Percentiles rank a stretch among this genome's conserved stretches.
phyloP scores from a whole-genome alignment of 2,797 vertebrate genomes.

The Epinephelus awoara region DNA sequence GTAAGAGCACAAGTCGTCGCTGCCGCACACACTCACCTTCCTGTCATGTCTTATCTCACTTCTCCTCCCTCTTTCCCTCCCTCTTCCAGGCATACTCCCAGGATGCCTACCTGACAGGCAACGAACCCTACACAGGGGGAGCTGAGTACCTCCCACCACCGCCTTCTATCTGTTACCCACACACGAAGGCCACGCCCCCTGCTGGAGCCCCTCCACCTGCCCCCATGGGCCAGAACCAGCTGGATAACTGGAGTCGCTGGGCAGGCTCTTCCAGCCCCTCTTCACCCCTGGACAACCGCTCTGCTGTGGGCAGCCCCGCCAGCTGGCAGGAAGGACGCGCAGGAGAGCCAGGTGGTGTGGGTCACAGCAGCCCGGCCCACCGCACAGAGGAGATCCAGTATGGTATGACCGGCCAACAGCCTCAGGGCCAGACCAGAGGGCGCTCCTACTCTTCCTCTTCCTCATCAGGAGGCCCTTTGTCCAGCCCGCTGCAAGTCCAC shows the following conservation, averaged over 20 bases:
- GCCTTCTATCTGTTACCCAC: conserved; percentile 92
- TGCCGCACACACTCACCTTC: conserved; percentile 13
- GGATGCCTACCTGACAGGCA: conserved; percentile 97
- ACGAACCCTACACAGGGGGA: conserved; percentile 92
- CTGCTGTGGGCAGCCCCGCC: conserved; percentile 78
- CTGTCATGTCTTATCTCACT: conserved; percentile 16
- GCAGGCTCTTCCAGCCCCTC: conserved; percentile 83
- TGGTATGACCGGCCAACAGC: conserved; percentile 85
- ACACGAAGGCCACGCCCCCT: conserved; percentile 86
- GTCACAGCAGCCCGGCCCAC: conserved; percentile 84
- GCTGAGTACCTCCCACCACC: conserved; percentile 95
- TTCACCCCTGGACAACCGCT: conserved; percentile 86
- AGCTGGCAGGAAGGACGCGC: conserved; percentile 84
- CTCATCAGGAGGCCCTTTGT: conserved; percentile 81
- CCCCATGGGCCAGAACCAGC: conserved; percentile 87
- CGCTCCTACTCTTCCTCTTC: conserved; percentile 85
- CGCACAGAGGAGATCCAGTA: conserved; percentile 88
- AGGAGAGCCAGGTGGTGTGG: conserved; percentile 80
- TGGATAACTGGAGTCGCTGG: conserved; percentile 89
- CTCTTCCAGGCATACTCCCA: conserved; percentile 93
- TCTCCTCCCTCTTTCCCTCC: conserved; percentile 13
- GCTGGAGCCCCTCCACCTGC: conserved; percentile 68
- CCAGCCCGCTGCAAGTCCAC: conserved; percentile 83
- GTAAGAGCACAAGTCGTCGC: background rate
- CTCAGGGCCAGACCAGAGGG: conserved; percentile 82